phyloP scores from a whole-genome alignment of 2,797 vertebrate species.

The Sparidentex hasta region DNA sequence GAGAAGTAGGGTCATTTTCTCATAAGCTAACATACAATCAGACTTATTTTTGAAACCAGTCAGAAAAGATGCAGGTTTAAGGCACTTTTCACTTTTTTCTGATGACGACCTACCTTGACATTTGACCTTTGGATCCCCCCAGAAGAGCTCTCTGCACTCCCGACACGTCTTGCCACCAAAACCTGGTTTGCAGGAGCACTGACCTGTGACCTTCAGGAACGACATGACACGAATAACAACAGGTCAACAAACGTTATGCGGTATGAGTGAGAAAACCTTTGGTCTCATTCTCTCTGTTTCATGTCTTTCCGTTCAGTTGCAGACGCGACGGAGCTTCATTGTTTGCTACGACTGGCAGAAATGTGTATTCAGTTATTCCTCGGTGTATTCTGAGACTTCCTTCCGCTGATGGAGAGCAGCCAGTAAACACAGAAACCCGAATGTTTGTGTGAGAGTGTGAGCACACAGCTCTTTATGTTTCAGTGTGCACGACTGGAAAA shows the following conservation, averaged over 20 bases:
- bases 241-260: neutral
- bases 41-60: too few species aligned
- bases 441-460: conserved; percentile 35
- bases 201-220: conserved; percentile 88
- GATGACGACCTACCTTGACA: conserved; percentile 87
- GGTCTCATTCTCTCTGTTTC: neutral
- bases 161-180: conserved; percentile 94
- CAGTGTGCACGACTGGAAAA: conserved; percentile 16
- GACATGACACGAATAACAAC: neutral
- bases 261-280: neutral
- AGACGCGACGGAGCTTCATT: conserved; percentile 59
- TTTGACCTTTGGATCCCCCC: conserved; percentile 92
- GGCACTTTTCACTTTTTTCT: too few species aligned
- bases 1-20: too few species aligned
- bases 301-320: conserved; percentile 1
- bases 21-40: too few species aligned
- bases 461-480: neutral
- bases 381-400: conserved; percentile 74
- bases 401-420: conserved; percentile 76
- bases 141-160: conserved; percentile 95
- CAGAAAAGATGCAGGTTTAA: too few species aligned
- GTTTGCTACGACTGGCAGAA: conserved; percentile 24
- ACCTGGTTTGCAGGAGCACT: conserved; percentile 94
- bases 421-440: conserved; percentile 73
- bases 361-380: conserved; percentile 55